These are phyloP conservation scores for Nephrotoma appendiculata DNA, from an alignment of 2,888 invertebrate species.

Conservation along the genomic window DNA sequence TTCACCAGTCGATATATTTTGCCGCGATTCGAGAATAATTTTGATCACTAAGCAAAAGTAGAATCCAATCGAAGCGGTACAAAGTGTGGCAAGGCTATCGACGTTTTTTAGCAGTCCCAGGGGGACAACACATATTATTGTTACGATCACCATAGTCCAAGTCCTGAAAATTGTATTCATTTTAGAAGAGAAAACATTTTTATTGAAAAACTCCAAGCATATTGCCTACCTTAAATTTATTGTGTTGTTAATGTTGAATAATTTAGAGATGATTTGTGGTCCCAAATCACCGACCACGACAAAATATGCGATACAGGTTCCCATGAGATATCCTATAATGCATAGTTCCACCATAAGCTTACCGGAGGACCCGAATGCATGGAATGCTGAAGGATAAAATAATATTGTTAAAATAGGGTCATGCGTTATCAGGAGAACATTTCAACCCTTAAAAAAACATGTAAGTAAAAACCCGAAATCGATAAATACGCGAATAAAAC, in stretches of 20 bases:
- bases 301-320: conserved; percentile 90
- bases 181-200: not conserved
- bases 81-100: conserved; percentile 75
- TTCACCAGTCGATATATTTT: conserved; percentile 55
- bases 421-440: no score
- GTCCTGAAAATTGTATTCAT: conserved; percentile 35
- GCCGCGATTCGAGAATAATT: conserved; percentile 63
- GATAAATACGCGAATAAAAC: no score
- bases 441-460: no score
- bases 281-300: conserved; percentile 97
- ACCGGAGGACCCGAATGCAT: conserved; percentile 81
- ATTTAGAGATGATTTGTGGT: conserved; percentile 74
- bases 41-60: conserved; percentile 79
- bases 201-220: not conserved
- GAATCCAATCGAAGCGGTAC: conserved; percentile 81
- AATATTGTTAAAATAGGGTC: no score
- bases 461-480: no score
- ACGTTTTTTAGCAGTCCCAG: conserved; percentile 79
- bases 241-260: conserved; percentile 54
- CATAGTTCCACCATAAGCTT: conserved; percentile 84
- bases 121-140: conserved; percentile 72
- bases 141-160: conserved; percentile 53
- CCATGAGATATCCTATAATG: conserved; percentile 85
- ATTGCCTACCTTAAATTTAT: conserved; percentile 42
- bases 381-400: conserved; percentile 49